A percentile compares a stretch with the other conserved stretches of the same genome.
phyloP scores from a whole-genome alignment of 1,140 invertebrate genomes.

The Bombus cullumanus region DNA sequence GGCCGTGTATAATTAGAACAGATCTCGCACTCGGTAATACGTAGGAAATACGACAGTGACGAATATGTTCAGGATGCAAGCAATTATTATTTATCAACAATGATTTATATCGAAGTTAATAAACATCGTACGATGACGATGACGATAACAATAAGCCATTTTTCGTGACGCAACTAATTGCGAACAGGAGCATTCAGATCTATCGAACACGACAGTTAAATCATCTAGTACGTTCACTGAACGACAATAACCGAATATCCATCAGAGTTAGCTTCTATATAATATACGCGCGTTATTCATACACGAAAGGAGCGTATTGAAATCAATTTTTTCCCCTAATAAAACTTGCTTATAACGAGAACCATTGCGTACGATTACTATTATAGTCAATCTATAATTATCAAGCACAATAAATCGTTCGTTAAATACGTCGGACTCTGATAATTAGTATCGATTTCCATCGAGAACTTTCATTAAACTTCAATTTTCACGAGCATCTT shows the following conservation, averaged over 20 bases:
- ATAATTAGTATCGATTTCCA: neutral
- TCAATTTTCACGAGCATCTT: neutral
- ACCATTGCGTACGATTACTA: neutral
- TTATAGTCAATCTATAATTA: neutral
- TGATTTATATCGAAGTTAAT: neutral
- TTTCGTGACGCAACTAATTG: neutral
- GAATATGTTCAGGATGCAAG: neutral
- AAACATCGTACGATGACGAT: neutral
- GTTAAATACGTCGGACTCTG: neutral
- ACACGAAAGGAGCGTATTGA: neutral
- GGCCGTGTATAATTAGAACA: neutral
- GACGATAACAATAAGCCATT: neutral
- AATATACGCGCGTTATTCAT: neutral
- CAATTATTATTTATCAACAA: neutral
- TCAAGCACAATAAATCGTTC: neutral
- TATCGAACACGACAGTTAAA: neutral
- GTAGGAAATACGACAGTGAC: neutral
- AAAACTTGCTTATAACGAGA: neutral
- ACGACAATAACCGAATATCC: neutral
- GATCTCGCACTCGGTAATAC: neutral
- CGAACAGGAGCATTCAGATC: neutral
- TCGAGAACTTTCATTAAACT: neutral
- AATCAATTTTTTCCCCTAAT: neutral
- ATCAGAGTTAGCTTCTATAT: neutral
- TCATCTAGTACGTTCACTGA: neutral